Evolutionary conservation across 2,888 invertebrate species (phyloP), one percentile per base, ranked within the genome.

Genomic region (Luperina nickerlii): DNA sequence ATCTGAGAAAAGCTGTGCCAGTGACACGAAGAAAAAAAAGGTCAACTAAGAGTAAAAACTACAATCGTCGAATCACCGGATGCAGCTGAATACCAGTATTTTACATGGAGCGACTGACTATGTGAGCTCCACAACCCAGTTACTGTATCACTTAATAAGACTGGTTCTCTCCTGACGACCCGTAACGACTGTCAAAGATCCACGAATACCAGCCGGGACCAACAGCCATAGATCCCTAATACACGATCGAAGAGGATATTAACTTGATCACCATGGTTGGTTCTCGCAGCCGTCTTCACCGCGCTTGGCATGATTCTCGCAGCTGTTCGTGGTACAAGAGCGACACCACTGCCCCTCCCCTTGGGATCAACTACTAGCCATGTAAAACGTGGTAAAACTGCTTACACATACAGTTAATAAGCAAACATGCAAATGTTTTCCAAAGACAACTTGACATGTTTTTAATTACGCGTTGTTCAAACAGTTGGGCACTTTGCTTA

Each of bases 391-490:
- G 32, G 32, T 32, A 32, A 79, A 81, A 79, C 45, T 20, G 18
- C 66, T 51, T 45, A 62, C 11, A 68, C 45, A 8, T 3, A 68
- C 57, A 71, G 18, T 32, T 62, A 68, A 38, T 75, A 27, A 51
- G 27, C 24, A n/a, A 69, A 63, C 48, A 76, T 48, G 63, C 4
- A 24, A 38, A 60, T 65, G 42, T n/a, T 51, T 51, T 48, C n/a
- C 45, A 66, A 82, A 74, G 60, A 81, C 15, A 18, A 70, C 42
- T n/a, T 32, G n/a, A 70, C 57, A 65, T 51, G 65, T 45, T 83
- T 83, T 81, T 60, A 81, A 70, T 83, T 70, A 77, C 15, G n/a
- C 8, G 15, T n/a, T 57, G 32, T 42, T 66, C 15, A 51, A 75
- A 54, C 32, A 42, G 48, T 69, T 68, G 0, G 24, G 15, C 70